Base-by-base conservation (phyloP, 1,140 invertebrate genomes). In the Heterodera carotae region DNA sequence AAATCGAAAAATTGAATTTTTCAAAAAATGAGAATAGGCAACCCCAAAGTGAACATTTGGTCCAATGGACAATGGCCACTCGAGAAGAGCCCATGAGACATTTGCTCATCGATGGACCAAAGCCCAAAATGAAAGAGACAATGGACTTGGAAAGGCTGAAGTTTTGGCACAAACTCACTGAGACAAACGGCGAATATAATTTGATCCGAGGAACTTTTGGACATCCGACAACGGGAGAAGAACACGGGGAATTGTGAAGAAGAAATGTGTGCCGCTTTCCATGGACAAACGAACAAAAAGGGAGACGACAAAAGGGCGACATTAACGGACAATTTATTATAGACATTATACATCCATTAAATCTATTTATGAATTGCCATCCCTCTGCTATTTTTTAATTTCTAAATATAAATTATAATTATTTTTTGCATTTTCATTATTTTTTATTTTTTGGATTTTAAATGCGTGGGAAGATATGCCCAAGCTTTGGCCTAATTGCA, bases 161-260 rank as follows among this genome's bases (percentile, higher is more conserved):
- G 64, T 77, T 77, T 64, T 77, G 76, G 76, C 76, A 69, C 56
- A 36, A 34, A 53, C 62, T 77, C 7, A 69, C 68, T 5, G 76
- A 77, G 31, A 77, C 68, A 12, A 31, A 77, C 29, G 22, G 27
- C 27, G 43, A 60, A 64, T 77, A 69, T 43, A 77, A 77, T 43
- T 27, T 77, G 15, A 77, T 77, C 62, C 29, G 67, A 29, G 76
- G 76, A 6, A 56, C 67, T 36, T 53, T 25, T 53, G 69, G 69
- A 43, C 64, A 77, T 2, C n/a, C 22, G n/a, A n/a, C n/a, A n/a
- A 53, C 43, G 66, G 25, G 34, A 2, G 29, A 10, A 25, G 25
- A 59, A 62, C 71, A 77, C 48, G 69, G 75, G 2, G 76, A 77
- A 62, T 39, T 77, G 43, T 77, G 18, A 77, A 10, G 75, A 36